Evolutionary conservation across 2,888 invertebrate genomes (phyloP).

Genomic region (Ormyrus pomaceus): DNA sequence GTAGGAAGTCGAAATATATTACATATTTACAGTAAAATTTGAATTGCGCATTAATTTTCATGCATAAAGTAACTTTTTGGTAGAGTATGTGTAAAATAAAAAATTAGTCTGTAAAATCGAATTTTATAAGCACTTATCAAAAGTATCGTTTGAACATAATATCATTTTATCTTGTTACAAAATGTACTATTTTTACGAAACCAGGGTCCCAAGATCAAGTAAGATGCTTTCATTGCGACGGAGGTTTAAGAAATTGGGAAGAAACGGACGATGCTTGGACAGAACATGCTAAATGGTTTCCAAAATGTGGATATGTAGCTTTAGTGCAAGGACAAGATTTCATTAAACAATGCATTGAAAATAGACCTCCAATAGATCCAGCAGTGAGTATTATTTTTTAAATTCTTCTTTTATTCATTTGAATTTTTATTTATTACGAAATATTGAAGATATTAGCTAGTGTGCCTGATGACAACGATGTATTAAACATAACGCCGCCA

Average conservation of each 20-base stretch:
- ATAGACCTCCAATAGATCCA: conserved; percentile 67
- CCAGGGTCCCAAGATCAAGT: conserved; percentile 84
- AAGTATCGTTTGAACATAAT: not conserved
- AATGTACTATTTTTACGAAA: not conserved
- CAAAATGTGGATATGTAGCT: conserved; percentile 89
- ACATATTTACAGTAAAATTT: no score
- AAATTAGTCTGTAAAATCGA: not conserved
- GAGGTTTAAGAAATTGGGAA: conserved; percentile 94
- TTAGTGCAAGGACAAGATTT: conserved; percentile 89
- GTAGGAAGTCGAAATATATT: no score
- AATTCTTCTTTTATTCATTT: not conserved
- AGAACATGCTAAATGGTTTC: conserved; percentile 96
- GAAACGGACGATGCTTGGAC: conserved; percentile 93
- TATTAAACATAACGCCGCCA: conserved; percentile 55
- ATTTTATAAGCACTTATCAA: not conserved
- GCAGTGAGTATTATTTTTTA: conserved; percentile 59
- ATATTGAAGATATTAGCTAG: conserved; percentile 38
- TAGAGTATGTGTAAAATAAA: not conserved
- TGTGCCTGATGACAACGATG: conserved; percentile 34
- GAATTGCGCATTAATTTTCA: no score
- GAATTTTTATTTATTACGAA: conserved; percentile 10
- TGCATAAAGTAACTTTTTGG: not conserved
- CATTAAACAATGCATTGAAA: conserved; percentile 77
- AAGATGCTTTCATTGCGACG: conserved; percentile 96
- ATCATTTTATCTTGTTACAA: not conserved